These are phyloP conservation scores for Phalacrocorax carbo DNA, from an alignment of 2,113 vertebrate species.

Conservation along the genomic window DNA sequence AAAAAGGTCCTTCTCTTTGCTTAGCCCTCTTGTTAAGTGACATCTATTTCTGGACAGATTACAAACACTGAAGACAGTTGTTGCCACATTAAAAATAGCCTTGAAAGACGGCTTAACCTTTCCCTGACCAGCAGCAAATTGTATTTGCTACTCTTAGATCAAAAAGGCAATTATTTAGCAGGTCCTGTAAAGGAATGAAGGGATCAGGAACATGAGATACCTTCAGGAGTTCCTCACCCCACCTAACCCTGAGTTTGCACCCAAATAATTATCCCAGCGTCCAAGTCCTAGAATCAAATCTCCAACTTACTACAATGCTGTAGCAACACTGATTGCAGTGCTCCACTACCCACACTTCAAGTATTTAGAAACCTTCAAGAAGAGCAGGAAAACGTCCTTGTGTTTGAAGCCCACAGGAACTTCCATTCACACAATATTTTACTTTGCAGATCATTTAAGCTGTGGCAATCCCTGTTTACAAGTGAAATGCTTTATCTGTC, in stretches of 20 bases:
- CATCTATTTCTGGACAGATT: slow-evolving; percentile 53
- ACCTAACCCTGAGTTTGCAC: background rate
- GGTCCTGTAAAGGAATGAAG: background rate
- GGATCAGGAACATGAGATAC: background rate
- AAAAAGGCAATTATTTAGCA: slow-evolving; percentile 4
- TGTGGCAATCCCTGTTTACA: slow-evolving; percentile 23
- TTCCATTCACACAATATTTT: background rate
- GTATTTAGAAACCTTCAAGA: background rate
- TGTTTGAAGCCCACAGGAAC: background rate
- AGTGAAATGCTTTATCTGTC: slow-evolving; percentile 17
- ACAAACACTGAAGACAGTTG: slow-evolving; percentile 60
- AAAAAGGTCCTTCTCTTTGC: slow-evolving; percentile 36
- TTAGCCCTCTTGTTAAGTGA: slow-evolving; percentile 24
- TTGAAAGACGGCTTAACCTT: slow-evolving; percentile 55
- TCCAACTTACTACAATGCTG: accelerated
- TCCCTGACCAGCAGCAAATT: slow-evolving; percentile 30
- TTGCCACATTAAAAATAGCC: slow-evolving; percentile 73
- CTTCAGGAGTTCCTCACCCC: background rate
- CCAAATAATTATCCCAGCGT: background rate
- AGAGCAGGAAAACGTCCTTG: background rate
- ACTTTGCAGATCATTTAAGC: slow-evolving; percentile 14
- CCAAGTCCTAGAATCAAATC: background rate
- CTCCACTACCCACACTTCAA: background rate
- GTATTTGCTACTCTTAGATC: slow-evolving; percentile 33
- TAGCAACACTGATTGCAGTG: accelerated